Percentiles rank a stretch among this genome's conserved stretches.
phyloP scores from a whole-genome alignment of 2,888 invertebrate genomes.

The Pammene fasciana region DNA sequence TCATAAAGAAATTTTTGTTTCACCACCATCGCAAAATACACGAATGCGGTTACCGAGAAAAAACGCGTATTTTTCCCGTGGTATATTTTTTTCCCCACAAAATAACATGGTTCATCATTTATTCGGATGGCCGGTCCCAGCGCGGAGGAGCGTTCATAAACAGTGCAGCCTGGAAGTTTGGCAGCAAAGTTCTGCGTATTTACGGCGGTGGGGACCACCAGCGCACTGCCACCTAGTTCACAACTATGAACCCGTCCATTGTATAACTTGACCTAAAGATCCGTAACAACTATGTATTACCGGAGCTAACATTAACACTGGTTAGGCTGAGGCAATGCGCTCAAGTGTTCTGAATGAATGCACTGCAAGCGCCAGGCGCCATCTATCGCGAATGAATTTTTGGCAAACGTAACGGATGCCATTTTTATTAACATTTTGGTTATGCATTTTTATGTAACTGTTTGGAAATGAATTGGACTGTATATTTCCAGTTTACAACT shows the following conservation, averaged over 20 bases:
- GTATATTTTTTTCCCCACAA: slow-evolving; percentile 34
- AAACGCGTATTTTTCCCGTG: slow-evolving; percentile 20
- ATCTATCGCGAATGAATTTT: slow-evolving; percentile 33
- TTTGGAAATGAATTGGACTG: not conserved
- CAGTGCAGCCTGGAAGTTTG: slow-evolving; percentile 42
- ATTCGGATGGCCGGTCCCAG: slow-evolving; percentile 41
- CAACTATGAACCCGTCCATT: not conserved
- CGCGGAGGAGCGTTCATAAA: slow-evolving; percentile 38
- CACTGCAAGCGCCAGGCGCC: slow-evolving; percentile 34
- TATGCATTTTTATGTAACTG: slow-evolving; percentile 10
- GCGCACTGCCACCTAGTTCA: slow-evolving; percentile 6
- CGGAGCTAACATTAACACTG: not conserved
- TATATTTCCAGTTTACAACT: not conserved
- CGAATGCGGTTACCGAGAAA: not conserved
- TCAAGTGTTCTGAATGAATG: slow-evolving; percentile 4
- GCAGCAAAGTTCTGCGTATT: slow-evolving; percentile 41
- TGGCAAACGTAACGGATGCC: slow-evolving; percentile 32
- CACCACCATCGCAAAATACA: not conserved
- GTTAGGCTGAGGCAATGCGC: too few relatives aligned
- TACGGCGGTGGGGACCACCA: slow-evolving; percentile 36
- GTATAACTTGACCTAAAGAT: not conserved
- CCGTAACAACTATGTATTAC: not conserved
- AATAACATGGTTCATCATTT: slow-evolving; percentile 41
- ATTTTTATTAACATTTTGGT: slow-evolving; percentile 23
- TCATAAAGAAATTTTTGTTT: not conserved